These are phyloP conservation scores for Octonoba sinensis DNA, from an alignment of 2,888 invertebrate species.

Conservation along the genomic window DNA sequence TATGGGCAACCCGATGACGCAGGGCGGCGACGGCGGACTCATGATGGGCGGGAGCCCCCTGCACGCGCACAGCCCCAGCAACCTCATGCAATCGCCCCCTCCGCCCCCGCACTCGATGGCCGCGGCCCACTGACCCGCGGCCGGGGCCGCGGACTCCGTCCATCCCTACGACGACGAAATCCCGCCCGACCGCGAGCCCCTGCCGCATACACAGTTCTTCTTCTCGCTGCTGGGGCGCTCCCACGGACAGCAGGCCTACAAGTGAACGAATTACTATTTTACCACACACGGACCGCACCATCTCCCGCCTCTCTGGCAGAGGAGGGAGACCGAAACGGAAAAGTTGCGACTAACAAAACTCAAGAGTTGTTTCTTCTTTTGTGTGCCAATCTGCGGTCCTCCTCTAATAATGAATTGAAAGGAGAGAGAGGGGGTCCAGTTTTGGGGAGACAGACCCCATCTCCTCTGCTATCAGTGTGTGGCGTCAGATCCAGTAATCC, in stretches of 20 bases:
- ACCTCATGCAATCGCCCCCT: slow-evolving; percentile 54
- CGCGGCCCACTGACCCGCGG: slow-evolving; percentile 59
- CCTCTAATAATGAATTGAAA: neutral
- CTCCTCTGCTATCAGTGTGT: slow-evolving; percentile 24
- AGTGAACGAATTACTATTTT: slow-evolving; percentile 23
- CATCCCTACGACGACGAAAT: slow-evolving; percentile 32
- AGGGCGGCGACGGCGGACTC: slow-evolving; percentile 4
- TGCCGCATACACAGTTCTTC: slow-evolving; percentile 40
- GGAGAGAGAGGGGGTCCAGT: slow-evolving; percentile 10
- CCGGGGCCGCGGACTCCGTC: slow-evolving; percentile 49
- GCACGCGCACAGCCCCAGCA: slow-evolving; percentile 57
- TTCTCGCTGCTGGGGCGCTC: slow-evolving; percentile 48
- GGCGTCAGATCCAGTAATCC: slow-evolving; percentile 23
- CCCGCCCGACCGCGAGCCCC: slow-evolving; percentile 54
- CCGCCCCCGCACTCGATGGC: slow-evolving; percentile 59
- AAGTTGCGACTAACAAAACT: neutral
- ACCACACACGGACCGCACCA: neutral
- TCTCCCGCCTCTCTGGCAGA: slow-evolving; percentile 16
- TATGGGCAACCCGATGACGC: neutral
- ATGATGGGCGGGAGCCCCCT: slow-evolving; percentile 50
- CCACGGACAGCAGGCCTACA: slow-evolving; percentile 33
- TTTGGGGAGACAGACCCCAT: slow-evolving; percentile 16
- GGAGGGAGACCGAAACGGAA: neutral
- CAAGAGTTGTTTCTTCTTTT: slow-evolving; percentile 10
- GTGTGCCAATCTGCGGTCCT: slow-evolving; percentile 55